phyloP scores from a whole-genome alignment of 2,797 vertebrate species.

The Lagothrix lagotricha region DNA sequence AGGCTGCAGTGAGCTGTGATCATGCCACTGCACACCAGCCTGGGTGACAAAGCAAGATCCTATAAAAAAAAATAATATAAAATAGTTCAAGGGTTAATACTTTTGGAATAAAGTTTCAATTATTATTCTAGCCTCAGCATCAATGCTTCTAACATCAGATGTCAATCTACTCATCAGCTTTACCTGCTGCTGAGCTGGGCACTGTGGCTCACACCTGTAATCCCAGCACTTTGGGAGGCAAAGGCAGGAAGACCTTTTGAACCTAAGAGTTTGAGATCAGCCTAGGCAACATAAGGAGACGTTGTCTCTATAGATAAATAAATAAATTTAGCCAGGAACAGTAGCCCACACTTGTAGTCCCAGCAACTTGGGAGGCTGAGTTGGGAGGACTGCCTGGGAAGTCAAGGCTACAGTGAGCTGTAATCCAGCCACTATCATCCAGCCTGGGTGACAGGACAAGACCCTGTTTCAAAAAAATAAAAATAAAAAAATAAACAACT shows the following conservation, averaged over 20 bases:
- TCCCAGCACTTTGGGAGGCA: neutral
- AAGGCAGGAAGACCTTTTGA: neutral
- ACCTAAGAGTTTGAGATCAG: neutral
- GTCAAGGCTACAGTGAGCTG: neutral
- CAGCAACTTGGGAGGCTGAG: neutral
- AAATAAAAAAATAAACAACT: neutral
- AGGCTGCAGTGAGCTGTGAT: neutral
- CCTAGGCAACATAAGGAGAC: neutral
- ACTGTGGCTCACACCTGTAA: neutral
- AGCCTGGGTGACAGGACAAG: neutral
- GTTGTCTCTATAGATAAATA: neutral
- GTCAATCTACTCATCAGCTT: neutral
- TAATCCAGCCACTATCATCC: neutral
- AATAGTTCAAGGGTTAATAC: constrained; percentile 30
- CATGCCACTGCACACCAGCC: neutral
- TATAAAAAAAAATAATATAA: neutral
- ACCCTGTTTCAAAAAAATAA: neutral
- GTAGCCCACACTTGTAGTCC: neutral
- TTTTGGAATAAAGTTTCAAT: constrained; percentile 12
- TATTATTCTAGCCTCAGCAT: neutral
- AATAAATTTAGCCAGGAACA: neutral
- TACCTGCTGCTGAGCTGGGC: neutral
- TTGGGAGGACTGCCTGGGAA: neutral
- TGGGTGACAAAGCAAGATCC: neutral
- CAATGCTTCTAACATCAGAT: constrained; percentile 31